Evolutionary conservation across 2,888 invertebrate genomes (phyloP), one percentile per base, ranked within the genome.

Genomic region (Hetaerina titia): DNA sequence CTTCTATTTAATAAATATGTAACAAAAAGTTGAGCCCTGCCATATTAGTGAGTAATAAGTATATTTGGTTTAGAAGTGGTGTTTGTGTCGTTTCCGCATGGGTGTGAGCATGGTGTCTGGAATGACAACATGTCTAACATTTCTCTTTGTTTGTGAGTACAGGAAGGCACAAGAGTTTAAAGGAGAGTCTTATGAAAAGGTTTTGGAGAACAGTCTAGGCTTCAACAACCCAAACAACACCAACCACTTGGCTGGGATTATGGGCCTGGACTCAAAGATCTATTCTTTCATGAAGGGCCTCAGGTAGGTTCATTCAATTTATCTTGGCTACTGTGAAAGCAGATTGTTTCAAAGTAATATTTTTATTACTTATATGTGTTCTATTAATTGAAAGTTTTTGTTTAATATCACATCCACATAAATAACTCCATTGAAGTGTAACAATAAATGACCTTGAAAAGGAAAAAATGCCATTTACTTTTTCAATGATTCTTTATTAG

Each of bases 141-240:
- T 63, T 63, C 87, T 60, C 57, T 58, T 94, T 94, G 57, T 63
- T 57, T 95, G 60, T 22, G 69, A 69, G 58, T 96, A 96, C 97
- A 98, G 98, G 97, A 98, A 98, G 97, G 98, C 98, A 95, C 97
- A 98, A 97, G 98, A 98, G 97, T 98, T 98, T 97, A 98, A 98
- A 97, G 98, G 98, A 96, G 98, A 98, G 97, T 98, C 97, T 96
- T 98, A 98, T 97, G 98, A 98, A 97, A 98, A 98, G 96, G 98
- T 98, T 96, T 97, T 99, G 97, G 98, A 98, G 97, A 98, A 98
- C 97, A 98, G 98, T 96, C 97, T 98, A 96, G 98, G 98, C 96
- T 98, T 98, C 97, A 98, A 98, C 97, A 99, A 99, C 97, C 98
- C 99, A 95, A 98, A 98, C 97, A 98, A 98, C 97, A 98, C 98